These are phyloP conservation scores for Passer domesticus DNA, from an alignment of 2,113 vertebrate genomes.

Conservation along the genomic window DNA sequence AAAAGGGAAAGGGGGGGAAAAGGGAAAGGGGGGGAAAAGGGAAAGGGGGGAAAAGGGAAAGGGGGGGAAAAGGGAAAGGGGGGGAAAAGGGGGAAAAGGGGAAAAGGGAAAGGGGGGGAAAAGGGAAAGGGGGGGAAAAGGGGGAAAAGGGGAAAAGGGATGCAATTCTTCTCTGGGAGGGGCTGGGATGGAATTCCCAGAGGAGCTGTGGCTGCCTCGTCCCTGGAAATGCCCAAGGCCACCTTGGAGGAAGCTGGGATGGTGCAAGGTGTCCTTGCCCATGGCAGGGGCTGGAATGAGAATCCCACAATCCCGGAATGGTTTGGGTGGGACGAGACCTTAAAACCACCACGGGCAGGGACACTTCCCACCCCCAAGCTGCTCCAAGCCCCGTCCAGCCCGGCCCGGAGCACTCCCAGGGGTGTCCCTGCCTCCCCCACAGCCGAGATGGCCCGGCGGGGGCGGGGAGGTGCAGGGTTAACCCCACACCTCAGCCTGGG, in stretches of 20 bases:
- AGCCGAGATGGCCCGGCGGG: fast-evolving
- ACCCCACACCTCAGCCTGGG: background rate
- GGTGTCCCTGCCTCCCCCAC: fast-evolving
- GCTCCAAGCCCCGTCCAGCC: background rate
- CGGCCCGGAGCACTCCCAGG: background rate
- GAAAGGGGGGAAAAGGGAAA: too few species aligned
- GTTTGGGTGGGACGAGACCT: background rate
- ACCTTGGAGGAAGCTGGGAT: fast-evolving
- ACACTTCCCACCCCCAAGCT: fast-evolving
- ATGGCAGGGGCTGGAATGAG: background rate
- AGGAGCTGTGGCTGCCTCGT: background rate
- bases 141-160: too few species aligned
- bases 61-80: too few species aligned
- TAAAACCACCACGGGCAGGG: fast-evolving
- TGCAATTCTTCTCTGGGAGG: background rate
- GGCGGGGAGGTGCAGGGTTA: background rate
- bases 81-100: too few species aligned
- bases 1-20: too few species aligned
- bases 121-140: too few species aligned
- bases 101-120: too few species aligned
- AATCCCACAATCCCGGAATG: fast-evolving
- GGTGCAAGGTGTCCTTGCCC: fast-evolving
- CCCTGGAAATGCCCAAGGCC: background rate
- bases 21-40: too few species aligned
- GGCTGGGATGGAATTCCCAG: background rate